These are phyloP conservation scores for Platyura marginata DNA, from an alignment of 1,140 invertebrate species.

Conservation along the genomic window DNA sequence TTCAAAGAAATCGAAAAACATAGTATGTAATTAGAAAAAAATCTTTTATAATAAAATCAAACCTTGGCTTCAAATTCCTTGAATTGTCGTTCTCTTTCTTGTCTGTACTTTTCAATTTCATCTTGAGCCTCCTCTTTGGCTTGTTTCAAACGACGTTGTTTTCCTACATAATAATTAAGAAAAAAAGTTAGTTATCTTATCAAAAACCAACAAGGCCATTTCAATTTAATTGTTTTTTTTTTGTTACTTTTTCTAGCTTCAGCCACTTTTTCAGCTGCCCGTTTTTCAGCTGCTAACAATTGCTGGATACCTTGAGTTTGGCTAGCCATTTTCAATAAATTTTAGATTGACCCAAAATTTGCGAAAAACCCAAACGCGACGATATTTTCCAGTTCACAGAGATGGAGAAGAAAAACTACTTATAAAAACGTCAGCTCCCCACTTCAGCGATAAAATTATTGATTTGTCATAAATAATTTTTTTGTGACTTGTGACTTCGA, in stretches of 20 bases:
- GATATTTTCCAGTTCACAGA: no score
- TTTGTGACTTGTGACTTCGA: background rate
- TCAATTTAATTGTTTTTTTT: background rate
- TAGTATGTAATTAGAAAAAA: background rate
- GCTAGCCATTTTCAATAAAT: constrained; percentile 70
- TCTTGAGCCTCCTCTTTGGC: constrained; percentile 96
- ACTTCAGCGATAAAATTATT: no score
- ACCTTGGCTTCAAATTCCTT: constrained; percentile 80
- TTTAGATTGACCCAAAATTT: no score
- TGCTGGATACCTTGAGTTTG: constrained; percentile 99
- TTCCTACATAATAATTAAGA: no score
- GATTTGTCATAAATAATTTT: no score
- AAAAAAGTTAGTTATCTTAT: no score
- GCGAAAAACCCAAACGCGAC: no score
- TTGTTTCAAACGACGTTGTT: constrained; percentile 87
- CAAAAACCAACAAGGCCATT: no score
- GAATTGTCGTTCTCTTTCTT: constrained; percentile 73
- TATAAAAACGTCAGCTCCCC: no score
- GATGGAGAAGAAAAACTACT: no score
- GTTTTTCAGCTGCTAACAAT: constrained; percentile 90
- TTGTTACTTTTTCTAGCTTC: constrained; percentile 92
- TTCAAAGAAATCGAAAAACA: constrained; percentile 7
- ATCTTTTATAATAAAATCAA: constrained; percentile 5
- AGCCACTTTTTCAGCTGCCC: constrained; percentile 94
- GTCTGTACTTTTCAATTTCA: constrained; percentile 89